phyloP scores from a whole-genome alignment of 2,113 vertebrate genomes.

The Epinephelus moara region DNA sequence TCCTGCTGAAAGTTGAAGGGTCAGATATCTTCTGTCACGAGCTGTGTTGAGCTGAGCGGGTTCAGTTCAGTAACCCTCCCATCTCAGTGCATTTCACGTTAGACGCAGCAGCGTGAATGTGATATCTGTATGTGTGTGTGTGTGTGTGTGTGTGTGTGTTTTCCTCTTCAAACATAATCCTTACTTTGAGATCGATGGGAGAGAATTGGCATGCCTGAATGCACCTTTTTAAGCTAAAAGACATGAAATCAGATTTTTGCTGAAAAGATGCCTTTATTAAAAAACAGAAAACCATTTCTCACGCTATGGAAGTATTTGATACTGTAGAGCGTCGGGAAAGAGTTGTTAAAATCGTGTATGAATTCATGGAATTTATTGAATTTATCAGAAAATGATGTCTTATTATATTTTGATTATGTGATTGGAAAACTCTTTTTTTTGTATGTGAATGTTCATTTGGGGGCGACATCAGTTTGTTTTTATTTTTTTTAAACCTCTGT shows the following conservation, averaged over 20 bases:
- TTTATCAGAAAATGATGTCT: slow-evolving; percentile 66
- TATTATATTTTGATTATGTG: slow-evolving; percentile 66
- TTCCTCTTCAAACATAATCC: slow-evolving; percentile 54
- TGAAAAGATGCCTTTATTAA: slow-evolving; percentile 81
- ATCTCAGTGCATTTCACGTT: neutral
- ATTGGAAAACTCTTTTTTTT: slow-evolving; percentile 52
- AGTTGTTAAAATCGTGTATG: slow-evolving; percentile 62
- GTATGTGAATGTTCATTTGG: slow-evolving; percentile 53
- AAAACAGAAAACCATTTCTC: slow-evolving; percentile 55
- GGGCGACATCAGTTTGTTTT: slow-evolving; percentile 53
- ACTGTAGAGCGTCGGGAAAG: slow-evolving; percentile 72
- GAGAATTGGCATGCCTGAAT: slow-evolving; percentile 75
- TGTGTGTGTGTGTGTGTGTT: slow-evolving; percentile 40
- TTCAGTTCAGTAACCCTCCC: slow-evolving; percentile 9
- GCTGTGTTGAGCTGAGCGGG: neutral
- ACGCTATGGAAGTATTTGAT: slow-evolving; percentile 74
- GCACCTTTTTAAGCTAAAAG: slow-evolving; percentile 83
- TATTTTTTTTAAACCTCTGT: slow-evolving; percentile 3
- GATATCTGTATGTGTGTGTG: slow-evolving; percentile 32
- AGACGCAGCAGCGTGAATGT: slow-evolving; percentile 22
- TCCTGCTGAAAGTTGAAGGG: slow-evolving; percentile 76
- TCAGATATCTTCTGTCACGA: slow-evolving; percentile 50
- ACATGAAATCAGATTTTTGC: slow-evolving; percentile 75
- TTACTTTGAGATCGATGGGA: slow-evolving; percentile 65
- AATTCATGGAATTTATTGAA: slow-evolving; percentile 72